Evolutionary conservation across 2,113 vertebrate genomes (phyloP), one percentile per base, ranked within the genome.

Genomic region (Cynopterus brachyotis): DNA sequence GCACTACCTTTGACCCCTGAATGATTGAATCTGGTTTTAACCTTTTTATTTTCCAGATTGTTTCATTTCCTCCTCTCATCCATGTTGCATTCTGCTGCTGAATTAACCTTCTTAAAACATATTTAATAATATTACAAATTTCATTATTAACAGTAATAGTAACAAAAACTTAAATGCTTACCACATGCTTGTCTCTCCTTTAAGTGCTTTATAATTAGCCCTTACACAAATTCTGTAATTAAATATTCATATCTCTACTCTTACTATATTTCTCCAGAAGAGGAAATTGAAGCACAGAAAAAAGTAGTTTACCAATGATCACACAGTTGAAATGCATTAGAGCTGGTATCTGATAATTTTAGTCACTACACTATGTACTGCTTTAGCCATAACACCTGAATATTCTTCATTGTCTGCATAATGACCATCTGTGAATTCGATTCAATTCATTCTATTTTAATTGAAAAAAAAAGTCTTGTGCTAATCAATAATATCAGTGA

Each of bases 301-400:
- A 85, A 82, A n/a, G 22, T 55, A 76, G n/a, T 75, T 57, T 57
- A 28, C 13, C 22, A 15, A 42, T 17, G 22, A 17, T 57, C 15
- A 66, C n/a, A 35, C 26, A 85, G 32, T 70, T 60, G 0, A 35
- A 40, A 83, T 64, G 7, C 45, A 3, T 91, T 69, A 70, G 66
- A 89, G 11, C 10, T 89, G n/a, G 7, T 67, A 84, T 85, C 85
- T 82, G 12, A 50, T 96, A 9, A 87, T 78, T 79, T 89, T 89
- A 95, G 40, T 24, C 35, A 92, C 32, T 24, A 83, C 2, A 26
- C 0, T 53, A 10, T 6, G 0, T 42, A 59, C 20, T 57, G 2
- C 6, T 20, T 76, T 66, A 32, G 0, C 9, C 62, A 24, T 76
- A 72, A 95, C 80, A 70, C 15, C 7, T 76, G 67, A 55, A 85